Evolutionary conservation across 2,113 vertebrate species (phyloP).

Genomic region (Hipposideros armiger): DNA sequence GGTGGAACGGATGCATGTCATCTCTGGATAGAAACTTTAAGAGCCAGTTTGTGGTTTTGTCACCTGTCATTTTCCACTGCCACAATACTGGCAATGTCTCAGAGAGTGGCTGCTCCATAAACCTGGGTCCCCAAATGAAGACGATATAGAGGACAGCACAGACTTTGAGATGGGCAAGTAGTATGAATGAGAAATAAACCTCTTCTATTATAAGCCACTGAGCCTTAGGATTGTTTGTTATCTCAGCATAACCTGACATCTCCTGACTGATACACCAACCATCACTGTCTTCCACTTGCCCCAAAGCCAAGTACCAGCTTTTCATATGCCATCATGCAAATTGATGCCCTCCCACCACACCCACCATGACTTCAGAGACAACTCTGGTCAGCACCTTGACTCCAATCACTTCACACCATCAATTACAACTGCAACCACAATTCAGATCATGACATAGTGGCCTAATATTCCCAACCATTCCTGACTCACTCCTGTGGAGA

Average conservation of each 20-base stretch:
- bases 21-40: not conserved
- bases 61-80: not conserved
- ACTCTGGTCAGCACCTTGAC: not conserved
- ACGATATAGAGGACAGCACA: not conserved
- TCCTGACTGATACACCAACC: not conserved
- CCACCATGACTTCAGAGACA: not conserved
- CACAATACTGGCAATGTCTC: not conserved
- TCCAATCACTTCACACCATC: not conserved
- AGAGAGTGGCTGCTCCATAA: not conserved
- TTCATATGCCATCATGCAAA: not conserved
- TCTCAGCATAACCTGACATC: not conserved
- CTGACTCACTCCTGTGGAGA: not conserved
- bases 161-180: not conserved
- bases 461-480: not conserved
- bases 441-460: not conserved
- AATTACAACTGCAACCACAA: not conserved
- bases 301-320: not conserved
- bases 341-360: accelerated
- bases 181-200: not conserved
- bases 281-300: not conserved
- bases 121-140: not conserved
- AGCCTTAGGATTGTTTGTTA: not conserved
- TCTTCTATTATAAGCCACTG: not conserved
- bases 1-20: not conserved
- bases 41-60: not conserved